Conservation (phyloP, 92 coral and sea anemone species). For the Parazoanthus swiftii region DNA sequence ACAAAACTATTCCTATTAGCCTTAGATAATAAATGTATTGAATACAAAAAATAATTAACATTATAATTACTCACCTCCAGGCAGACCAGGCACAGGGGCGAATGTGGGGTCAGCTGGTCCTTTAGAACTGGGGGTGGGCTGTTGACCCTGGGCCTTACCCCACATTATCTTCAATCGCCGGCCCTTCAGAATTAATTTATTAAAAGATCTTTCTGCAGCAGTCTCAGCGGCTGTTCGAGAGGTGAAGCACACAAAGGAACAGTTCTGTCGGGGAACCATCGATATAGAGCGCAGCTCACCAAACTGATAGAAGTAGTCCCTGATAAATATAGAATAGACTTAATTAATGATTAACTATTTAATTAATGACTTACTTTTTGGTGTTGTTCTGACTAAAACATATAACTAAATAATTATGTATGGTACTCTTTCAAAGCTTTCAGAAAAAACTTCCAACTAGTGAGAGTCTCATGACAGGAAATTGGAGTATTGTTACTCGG, state of each 20-base stretch:
- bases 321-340: constrained; percentile 14
- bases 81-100: constrained; percentile 96
- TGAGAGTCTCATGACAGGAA: no score
- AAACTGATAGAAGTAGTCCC: constrained; percentile 98
- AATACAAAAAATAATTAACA: no score
- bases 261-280: constrained; percentile 98
- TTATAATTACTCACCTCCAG: constrained; percentile 74
- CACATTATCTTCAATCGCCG: constrained; percentile 95
- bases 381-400: no score
- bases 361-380: neutral
- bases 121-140: constrained; percentile 71
- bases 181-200: constrained; percentile 93
- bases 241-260: constrained; percentile 98
- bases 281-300: constrained; percentile 98
- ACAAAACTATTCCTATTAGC: neutral
- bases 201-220: constrained; percentile 94
- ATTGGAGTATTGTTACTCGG: no score
- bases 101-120: constrained; percentile 67
- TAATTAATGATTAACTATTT: neutral
- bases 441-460: no score
- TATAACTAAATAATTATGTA: neutral
- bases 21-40: neutral
- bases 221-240: constrained; percentile 88
- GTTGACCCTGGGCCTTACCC: constrained; percentile 99
- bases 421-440: no score